Percentiles rank a stretch among this genome's conserved stretches.
Evolutionary conservation across 1,140 invertebrate species (phyloP).

Genomic region (Drosophila erecta): DNA sequence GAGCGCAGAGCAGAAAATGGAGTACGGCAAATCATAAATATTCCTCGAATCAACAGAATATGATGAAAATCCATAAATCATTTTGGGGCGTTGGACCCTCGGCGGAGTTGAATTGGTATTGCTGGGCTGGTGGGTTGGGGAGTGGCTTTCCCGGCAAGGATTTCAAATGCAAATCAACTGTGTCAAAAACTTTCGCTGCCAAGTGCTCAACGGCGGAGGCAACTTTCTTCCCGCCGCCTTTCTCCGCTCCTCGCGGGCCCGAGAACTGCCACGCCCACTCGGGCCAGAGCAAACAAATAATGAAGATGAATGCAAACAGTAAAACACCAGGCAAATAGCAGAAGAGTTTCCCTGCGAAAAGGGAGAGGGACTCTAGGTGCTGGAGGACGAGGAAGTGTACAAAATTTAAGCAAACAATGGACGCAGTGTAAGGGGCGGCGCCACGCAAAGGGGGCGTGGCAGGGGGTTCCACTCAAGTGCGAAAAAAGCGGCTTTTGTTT

Average conservation of each 20-base stretch:
- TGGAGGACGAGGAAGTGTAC: conserved; percentile 60
- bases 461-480: conserved; percentile 13
- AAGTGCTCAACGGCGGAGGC: conserved; percentile 52
- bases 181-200: conserved; percentile 78
- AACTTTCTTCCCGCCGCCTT: conserved; percentile 33
- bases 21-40: conserved; percentile 74
- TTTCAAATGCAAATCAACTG: conserved; percentile 82
- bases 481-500: conserved; percentile 57
- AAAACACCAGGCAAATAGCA: conserved; percentile 77
- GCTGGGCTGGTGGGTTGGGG: not conserved
- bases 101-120: conserved; percentile 12
- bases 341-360: conserved; percentile 35
- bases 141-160: conserved; percentile 48
- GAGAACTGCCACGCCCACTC: conserved; percentile 42
- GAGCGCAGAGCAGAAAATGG: conserved; percentile 1
- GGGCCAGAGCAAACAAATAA: conserved; percentile 75
- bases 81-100: conserved; percentile 33
- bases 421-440: conserved; percentile 14
- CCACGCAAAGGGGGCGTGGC: not conserved
- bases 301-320: conserved; percentile 82
- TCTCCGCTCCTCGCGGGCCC: not conserved
- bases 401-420: conserved; percentile 79
- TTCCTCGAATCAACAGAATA: conserved; percentile 84
- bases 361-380: not conserved
- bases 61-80: conserved; percentile 84